These are phyloP conservation scores for Acromyrmex echinatior DNA, from an alignment of 1,140 invertebrate genomes.

Conservation along the genomic window DNA sequence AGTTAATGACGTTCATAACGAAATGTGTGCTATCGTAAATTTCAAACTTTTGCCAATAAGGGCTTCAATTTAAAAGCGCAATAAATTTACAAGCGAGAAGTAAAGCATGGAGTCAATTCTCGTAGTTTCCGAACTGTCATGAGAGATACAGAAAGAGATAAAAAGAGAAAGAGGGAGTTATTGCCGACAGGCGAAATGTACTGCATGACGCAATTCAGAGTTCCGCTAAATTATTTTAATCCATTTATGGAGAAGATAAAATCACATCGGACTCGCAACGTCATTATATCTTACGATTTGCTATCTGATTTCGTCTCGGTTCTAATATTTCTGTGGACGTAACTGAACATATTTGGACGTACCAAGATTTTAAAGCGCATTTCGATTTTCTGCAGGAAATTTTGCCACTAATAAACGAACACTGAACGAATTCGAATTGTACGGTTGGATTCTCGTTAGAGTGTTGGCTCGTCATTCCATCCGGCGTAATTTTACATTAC, in stretches of 20 bases:
- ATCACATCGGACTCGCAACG: slow-evolving; percentile 5
- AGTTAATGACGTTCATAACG: slow-evolving; percentile 40
- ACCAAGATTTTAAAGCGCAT: slow-evolving; percentile 30
- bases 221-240: slow-evolving; percentile 54
- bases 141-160: background rate
- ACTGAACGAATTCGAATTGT: slow-evolving; percentile 22
- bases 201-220: slow-evolving; percentile 27
- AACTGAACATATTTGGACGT: too few relatives aligned
- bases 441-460: slow-evolving; percentile 8
- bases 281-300: slow-evolving; percentile 45
- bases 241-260: slow-evolving; percentile 32
- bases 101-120: slow-evolving; percentile 28
- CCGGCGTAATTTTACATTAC: slow-evolving; percentile 38
- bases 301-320: slow-evolving; percentile 12
- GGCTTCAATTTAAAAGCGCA: slow-evolving; percentile 43
- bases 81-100: slow-evolving; percentile 26
- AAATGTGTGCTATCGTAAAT: slow-evolving; percentile 42
- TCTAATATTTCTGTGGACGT: slow-evolving; percentile 8
- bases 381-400: slow-evolving; percentile 16
- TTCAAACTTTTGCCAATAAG: slow-evolving; percentile 41
- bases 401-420: slow-evolving; percentile 11
- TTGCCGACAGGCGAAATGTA: slow-evolving; percentile 7
- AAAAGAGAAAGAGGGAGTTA: background rate
- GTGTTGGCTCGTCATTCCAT: slow-evolving; percentile 6
- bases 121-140: slow-evolving; percentile 17